These are phyloP conservation scores for Atopsyche davidsoni DNA, from an alignment of 1,140 invertebrate genomes.

Conservation along the genomic window DNA sequence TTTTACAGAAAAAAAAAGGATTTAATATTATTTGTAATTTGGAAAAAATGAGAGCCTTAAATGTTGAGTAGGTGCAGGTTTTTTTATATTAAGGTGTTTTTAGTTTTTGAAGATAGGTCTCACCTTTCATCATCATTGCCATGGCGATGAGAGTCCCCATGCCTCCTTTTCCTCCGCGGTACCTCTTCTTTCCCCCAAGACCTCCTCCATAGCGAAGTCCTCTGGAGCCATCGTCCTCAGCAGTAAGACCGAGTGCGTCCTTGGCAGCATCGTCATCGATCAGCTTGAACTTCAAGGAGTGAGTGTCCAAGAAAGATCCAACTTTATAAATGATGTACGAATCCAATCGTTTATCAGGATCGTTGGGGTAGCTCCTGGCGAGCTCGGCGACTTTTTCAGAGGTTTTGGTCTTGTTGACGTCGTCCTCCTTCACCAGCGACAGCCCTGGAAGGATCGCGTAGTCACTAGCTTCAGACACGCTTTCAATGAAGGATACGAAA, in stretches of 20 bases:
- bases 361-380: slow-evolving; percentile 67
- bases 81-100: too few relatives aligned
- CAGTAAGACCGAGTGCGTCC: slow-evolving; percentile 40
- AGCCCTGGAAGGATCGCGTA: slow-evolving; percentile 58
- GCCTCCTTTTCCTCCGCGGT: slow-evolving; percentile 43
- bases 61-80: too few relatives aligned
- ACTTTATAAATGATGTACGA: slow-evolving; percentile 47
- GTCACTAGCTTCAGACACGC: slow-evolving; percentile 46
- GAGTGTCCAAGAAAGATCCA: slow-evolving; percentile 51
- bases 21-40: too few relatives aligned
- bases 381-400: slow-evolving; percentile 65
- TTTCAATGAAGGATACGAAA: slow-evolving; percentile 66
- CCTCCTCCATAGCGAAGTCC: not conserved
- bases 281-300: slow-evolving; percentile 66
- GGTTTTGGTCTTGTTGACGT: slow-evolving; percentile 48
- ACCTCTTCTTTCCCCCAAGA: slow-evolving; percentile 33
- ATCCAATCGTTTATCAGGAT: slow-evolving; percentile 68
- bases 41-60: too few relatives aligned
- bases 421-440: slow-evolving; percentile 62
- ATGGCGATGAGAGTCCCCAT: slow-evolving; percentile 50
- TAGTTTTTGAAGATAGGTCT: slow-evolving; percentile 20
- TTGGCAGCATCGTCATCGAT: slow-evolving; percentile 56
- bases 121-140: slow-evolving; percentile 61
- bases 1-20: too few relatives aligned
- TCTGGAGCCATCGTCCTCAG: slow-evolving; percentile 22